Evolutionary conservation across 1,140 invertebrate species (phyloP), one percentile per base, ranked within the genome.

Genomic region (Drosophila prosaltans): DNA sequence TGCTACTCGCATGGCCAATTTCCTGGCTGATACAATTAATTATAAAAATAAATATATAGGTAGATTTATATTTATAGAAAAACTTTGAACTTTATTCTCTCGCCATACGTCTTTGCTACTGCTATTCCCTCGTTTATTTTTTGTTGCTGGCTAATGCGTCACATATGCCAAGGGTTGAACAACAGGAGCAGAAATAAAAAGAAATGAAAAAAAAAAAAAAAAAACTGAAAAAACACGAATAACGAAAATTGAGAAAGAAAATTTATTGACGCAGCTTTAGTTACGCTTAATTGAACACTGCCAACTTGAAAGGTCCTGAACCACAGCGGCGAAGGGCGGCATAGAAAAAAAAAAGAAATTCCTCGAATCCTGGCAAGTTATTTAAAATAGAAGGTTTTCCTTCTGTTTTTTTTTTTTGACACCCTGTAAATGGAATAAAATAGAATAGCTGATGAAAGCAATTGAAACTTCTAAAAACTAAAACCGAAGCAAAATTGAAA

Each of bases 231-330:
- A 55, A 41, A 40, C 8, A 39, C 64, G 60, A 69, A 74, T 36
- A 36, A 36, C 32, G 32, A 72, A 65, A 51, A 26, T 51, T 26
- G 21, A 51, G 21, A 51, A 43, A 51, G 69, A 62, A 80, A 84
- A 90, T 89, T 89, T 89, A 89, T 89, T 84, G 78, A 78, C 70
- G 74, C 64, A 65, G 64, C 70, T 63, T 69, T 74, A 72, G 68
- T 72, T 74, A 89, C 84, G 84, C 80, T 89, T 89, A 89, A 89
- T 89, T 89, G 85, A 89, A 78, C 84, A 90, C 70, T 84, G 81
- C 76, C 70, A 90, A 84, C 85, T 89, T 81, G 74, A 89, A 89
- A 81, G 84, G 69, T 73, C 60, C 64, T 78, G 66, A 10, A 28
- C 16, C 58, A 51, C 41, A 8, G n/a, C 6, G 51, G 10, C 4